Evolutionary conservation across 2,888 invertebrate species (phyloP).

Genomic region (Hypomecis punctinalis): DNA sequence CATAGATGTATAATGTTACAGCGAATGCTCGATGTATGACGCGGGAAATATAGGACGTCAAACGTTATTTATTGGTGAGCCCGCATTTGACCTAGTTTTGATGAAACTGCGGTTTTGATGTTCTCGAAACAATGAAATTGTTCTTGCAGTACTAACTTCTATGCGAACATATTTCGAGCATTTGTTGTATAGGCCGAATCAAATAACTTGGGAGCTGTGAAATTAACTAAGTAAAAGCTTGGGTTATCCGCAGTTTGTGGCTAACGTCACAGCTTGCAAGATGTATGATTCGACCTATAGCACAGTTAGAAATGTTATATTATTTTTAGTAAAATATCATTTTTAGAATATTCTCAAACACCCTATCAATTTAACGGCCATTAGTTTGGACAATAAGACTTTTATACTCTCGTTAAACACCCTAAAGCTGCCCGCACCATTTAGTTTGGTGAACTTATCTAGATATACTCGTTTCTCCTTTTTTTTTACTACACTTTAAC

Average conservation of each 20-base stretch:
- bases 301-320: not conserved
- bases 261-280: no score
- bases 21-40: not conserved
- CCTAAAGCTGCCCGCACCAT: not conserved
- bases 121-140: no score
- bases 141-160: no score
- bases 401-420: slow-evolving; percentile 3
- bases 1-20: not conserved
- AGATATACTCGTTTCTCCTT: no score
- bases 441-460: not conserved
- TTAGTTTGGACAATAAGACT: slow-evolving; percentile 14
- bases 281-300: no score
- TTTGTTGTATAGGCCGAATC: not conserved
- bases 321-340: not conserved
- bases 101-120: no score
- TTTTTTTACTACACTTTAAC: not conserved
- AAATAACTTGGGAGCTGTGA: no score
- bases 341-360: not conserved
- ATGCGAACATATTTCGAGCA: not conserved
- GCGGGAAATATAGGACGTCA: no score
- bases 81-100: no score
- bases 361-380: slow-evolving; percentile 1
- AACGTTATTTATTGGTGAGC: no score
- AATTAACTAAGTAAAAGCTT: no score
- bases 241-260: no score